phyloP scores from a whole-genome alignment of 2,113 vertebrate species.

The Chroicocephalus ridibundus region DNA sequence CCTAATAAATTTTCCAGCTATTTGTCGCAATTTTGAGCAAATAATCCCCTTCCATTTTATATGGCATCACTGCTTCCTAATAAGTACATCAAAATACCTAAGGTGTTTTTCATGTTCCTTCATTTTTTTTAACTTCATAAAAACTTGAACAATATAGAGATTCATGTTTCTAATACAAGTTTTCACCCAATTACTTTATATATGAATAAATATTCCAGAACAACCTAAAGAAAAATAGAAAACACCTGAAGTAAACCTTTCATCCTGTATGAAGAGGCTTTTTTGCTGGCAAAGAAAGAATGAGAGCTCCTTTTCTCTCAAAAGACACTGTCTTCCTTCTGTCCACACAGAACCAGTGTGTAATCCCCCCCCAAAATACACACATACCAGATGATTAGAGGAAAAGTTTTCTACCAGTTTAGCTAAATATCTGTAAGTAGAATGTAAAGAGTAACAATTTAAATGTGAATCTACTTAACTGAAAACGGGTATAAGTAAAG shows the following conservation, averaged over 20 bases:
- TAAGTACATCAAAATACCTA: not conserved
- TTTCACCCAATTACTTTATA: not conserved
- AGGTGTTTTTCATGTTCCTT: not conserved
- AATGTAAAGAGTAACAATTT: not conserved
- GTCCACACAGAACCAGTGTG: not conserved
- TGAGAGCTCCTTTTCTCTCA: not conserved
- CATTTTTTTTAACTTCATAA: not conserved
- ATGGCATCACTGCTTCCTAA: not conserved
- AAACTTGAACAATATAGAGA: not conserved
- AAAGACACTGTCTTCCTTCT: not conserved
- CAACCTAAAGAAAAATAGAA: not conserved
- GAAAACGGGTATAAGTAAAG: not conserved
- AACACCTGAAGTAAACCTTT: not conserved
- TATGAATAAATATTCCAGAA: not conserved
- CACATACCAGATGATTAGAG: not conserved
- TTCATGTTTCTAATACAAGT: not conserved
- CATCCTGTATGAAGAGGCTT: not conserved
- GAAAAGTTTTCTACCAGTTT: not conserved
- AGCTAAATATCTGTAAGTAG: not conserved
- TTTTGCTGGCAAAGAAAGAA: not conserved
- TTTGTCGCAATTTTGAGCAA: not conserved
- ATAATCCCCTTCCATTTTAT: not conserved
- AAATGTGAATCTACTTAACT: not conserved
- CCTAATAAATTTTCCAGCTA: not conserved
- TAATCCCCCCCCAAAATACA: not conserved